Evolutionary conservation across 35 echinoderm and acorn worm species (phyloP), one percentile per base, ranked within the genome.

Genomic region (Patiria miniata): DNA sequence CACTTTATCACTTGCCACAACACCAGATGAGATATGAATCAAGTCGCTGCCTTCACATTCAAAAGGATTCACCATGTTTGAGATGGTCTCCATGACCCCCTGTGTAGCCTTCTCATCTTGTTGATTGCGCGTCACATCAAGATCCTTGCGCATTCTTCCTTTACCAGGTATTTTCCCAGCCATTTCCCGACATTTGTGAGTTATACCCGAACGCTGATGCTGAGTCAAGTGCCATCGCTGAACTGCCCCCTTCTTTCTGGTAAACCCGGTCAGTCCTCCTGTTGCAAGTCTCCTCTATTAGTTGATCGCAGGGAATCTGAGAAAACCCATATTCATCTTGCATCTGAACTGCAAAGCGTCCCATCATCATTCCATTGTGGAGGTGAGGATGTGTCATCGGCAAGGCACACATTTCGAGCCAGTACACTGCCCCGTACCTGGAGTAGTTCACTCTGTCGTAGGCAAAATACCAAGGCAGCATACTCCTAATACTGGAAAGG

Each of bases 251-350:
- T 80, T 42, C 23, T 86, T 95, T 22, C 23, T 77, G 5, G 56
- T 87, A 61, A 91, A 87, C 42, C 93, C 93, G 39, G 19, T 91
- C 22, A 95, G 10, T n/a, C n/a, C n/a, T n/a, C n/a, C n/a, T n/a
- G n/a, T n/a, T n/a, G n/a, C n/a, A n/a, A n/a, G n/a, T 95, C 57
- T 95, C 81, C 79, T 95, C 76, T 37, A 92, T 92, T 18, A 36
- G 17, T 58, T 81, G 81, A 83, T 96, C 90, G 60, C 89, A 91
- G 12, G 85, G 68, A 6, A 89, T 76, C 36, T 68, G 39, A 22
- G 81, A 39, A 83, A 96, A 89, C 29, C 79, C 85, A 81, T 89
- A 40, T 1, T 61, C 50, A 8, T 53, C 76, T 54, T 94, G 81
- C 51, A 89, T 78, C 51, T 95, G 93, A 21, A 95, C 89, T 65